These are phyloP conservation scores for Paelopatides confundens DNA, from an alignment of 53 echinoderm and acorn worm species.

Conservation along the genomic window DNA sequence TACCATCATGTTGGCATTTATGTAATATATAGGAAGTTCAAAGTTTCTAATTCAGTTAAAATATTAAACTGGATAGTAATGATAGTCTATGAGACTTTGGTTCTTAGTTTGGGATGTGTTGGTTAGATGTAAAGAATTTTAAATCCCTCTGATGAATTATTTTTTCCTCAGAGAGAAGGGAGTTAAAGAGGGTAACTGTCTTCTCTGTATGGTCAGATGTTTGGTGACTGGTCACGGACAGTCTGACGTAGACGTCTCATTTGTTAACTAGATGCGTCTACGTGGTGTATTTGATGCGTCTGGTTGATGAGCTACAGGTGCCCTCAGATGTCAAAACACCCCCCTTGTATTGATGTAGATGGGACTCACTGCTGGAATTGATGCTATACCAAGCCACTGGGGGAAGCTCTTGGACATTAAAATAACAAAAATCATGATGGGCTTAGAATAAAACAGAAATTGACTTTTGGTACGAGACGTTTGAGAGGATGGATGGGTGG, in stretches of 20 bases:
- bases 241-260: slow-evolving; percentile 46
- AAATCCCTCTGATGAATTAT: slow-evolving; percentile 46
- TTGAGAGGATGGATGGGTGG: not conserved
- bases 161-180: slow-evolving; percentile 47
- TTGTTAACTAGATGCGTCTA: slow-evolving; percentile 5
- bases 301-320: slow-evolving; percentile 37
- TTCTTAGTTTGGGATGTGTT: not conserved
- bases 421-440: slow-evolving; percentile 1
- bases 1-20: too few species aligned
- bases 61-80: too few species aligned
- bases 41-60: too few species aligned
- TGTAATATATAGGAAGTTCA: too few species aligned
- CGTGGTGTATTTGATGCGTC: slow-evolving; percentile 14
- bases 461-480: not conserved
- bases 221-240: slow-evolving; percentile 15
- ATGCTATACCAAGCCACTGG: slow-evolving; percentile 47
- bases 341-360: slow-evolving; percentile 23
- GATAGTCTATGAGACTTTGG: not conserved
- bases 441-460: not conserved
- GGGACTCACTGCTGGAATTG: slow-evolving; percentile 41
- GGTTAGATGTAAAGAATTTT: not conserved
- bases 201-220: slow-evolving; percentile 50
- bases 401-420: slow-evolving; percentile 10
- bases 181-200: slow-evolving; percentile 49
- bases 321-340: slow-evolving; percentile 31